phyloP scores from a whole-genome alignment of 2,797 vertebrate species.

The Tinamus major region DNA sequence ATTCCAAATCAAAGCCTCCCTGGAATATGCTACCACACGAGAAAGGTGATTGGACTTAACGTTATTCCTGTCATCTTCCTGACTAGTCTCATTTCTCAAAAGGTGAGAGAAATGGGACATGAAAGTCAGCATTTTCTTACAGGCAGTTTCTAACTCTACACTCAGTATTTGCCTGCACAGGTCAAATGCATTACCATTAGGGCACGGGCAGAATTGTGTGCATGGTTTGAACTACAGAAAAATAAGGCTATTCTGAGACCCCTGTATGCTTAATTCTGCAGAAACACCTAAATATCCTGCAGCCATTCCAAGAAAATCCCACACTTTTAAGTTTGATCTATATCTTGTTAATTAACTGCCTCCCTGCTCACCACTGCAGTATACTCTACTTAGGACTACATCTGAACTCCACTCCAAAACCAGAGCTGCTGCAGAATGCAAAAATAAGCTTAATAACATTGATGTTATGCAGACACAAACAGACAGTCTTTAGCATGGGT shows the following conservation, averaged over 20 bases:
- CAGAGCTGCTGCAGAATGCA: background rate
- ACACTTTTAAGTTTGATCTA: background rate
- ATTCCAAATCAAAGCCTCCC: background rate
- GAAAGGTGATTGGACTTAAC: background rate
- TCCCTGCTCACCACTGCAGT: background rate
- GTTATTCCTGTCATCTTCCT: background rate
- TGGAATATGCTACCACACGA: background rate
- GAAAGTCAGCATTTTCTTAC: background rate
- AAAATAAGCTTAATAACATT: background rate
- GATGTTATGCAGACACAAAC: background rate
- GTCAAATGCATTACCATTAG: background rate
- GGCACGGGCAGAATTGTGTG: fast-evolving
- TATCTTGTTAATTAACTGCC: background rate
- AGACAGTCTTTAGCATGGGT: background rate
- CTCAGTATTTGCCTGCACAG: fast-evolving
- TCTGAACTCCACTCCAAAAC: background rate
- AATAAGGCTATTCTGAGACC: background rate
- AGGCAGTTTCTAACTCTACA: background rate
- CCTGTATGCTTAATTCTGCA: background rate
- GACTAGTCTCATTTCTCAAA: background rate
- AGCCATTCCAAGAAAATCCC: background rate
- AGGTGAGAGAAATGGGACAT: background rate
- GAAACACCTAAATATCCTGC: background rate
- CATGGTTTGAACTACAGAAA: background rate
- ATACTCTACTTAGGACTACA: fast-evolving